Base-by-base conservation (phyloP, 2,888 invertebrate species). In the Phengaris alcon region DNA sequence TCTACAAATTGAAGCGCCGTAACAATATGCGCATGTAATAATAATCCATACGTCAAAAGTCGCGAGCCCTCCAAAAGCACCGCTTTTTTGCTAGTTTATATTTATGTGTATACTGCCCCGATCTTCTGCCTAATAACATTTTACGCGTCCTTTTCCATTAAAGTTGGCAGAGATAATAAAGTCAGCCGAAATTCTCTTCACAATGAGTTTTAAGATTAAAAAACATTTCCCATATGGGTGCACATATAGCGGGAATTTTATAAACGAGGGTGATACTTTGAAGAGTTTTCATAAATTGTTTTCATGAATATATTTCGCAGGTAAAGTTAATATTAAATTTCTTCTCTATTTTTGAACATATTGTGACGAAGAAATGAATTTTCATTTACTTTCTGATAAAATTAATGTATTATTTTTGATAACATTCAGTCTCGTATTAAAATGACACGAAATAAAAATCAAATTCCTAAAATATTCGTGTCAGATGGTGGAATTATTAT, bases 191-290 rank as follows among this genome's bases (percentile, higher is more conserved):
- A 64, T 64, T 70, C 70, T 70, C 51, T 22, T 22, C 70, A 22
- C 70, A 52, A 52, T 69, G 69, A 69, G 69, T 48, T 69, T 46
- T 15, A 48, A 22, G 51, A 51, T 70, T 70, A 70, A 70, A 35
- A 51, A 51, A 70, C 70, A 70, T 70, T 70, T 52, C 52, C 15
- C 70, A 70, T 52, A 70, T 70, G 70, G 52, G 15, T 70, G 52
- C 52, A 70, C 51, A 70, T 10, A 35, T 68, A 48, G 15, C 15
- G 48, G 8, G 69, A 15, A 48, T 70, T 52, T 52, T 22, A 51
- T 51, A 70, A 70, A 52, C 70, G 70, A 70, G 70, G 46, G 15
- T 69, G 48, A 69, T 52, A 70, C 70, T 52, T 70, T 70, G 70
- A 70, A 52, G 22, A 70, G 52, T 22, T 70, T 70, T 51, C 48